Base-by-base conservation (phyloP, 1,140 invertebrate genomes). In the Zaprionus africanus region DNA sequence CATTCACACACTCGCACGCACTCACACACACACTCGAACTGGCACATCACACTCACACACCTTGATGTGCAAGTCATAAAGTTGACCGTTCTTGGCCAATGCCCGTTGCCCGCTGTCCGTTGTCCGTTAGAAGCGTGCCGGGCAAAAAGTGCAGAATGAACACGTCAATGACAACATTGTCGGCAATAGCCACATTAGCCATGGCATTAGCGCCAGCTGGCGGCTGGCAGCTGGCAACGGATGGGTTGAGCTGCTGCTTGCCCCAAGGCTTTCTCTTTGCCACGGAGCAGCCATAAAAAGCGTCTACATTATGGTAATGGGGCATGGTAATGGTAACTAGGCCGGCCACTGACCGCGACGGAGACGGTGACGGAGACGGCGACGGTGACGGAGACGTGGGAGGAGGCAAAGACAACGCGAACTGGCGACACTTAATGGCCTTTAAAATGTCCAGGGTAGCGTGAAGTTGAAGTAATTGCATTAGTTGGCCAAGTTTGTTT, bases 381-480 rank as follows among this genome's bases (percentile, higher is more conserved):
- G 6, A 22, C n/a, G n/a, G n/a, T 22, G 22, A 22, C 22, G 46
- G 26, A 53, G 51, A 24, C 5, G 53, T n/a, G 53, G 56, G 31
- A 12, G 17, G 24, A 5, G 28, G 9, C 31, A 36, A 28, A 46
- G 38, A 26, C 38, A 43, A 69, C 51, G 61, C 24, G 38, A 43
- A 54, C 54, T 79, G 77, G 79, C 64, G 78, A 68, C 75, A 78
- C 74, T 88, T 84, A 78, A 78, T 72, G 77, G 61, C 74, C 84
- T 90, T 84, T 81, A 90, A 84, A 79, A 90, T 81, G 85, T 81
- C 75, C 67, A 76, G 67, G 31, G 53, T 58, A 59, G 53, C 81
- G 78, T 84, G 74, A 88, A 82, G 81, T 68, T 81, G 51, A 81
- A 90, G 78, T 90, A 87, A 87, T 88, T 87, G 82, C 83, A 56